Base-by-base conservation (phyloP, 2,113 vertebrate species). In the Daphoenositta chrysoptera region DNA sequence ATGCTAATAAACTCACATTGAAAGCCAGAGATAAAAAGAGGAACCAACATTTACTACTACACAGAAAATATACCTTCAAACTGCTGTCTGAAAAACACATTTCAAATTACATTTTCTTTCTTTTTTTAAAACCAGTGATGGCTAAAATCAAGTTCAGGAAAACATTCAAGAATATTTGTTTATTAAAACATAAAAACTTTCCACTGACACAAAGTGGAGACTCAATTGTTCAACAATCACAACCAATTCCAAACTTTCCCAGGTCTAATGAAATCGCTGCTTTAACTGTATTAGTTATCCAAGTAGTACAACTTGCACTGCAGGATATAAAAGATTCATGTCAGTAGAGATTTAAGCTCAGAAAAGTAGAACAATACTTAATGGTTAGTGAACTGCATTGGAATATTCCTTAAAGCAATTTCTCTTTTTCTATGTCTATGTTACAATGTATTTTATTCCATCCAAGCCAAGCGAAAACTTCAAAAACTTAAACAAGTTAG, bases 331-430 rank as follows among this genome's bases (percentile, higher is more conserved):
- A 96, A 94, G 71, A 94, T 93, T 95, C 68, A 88, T 70, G 71
- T 88, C 89, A 95, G 82, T 56, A 89, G 91, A 96, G 89, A 96
- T 93, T 90, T 94, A 94, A 94, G 64, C 31, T 93, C 77, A 81
- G 19, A 10, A 83, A 93, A 93, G 84, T 69, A 83, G 84, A 95
- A 93, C 14, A 9, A 94, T 91, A 94, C 68, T 86, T 94, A 90
- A 94, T 91, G 82, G 40, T 76, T 94, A 94, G 79, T 93, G 94
- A 96, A 88, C 91, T 87, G 63, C 70, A 86, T 5, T 87, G 75
- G 44, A 94, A 95, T 94, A 68, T 83, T 92, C 75, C 71, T 94
- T 94, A 85, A 81, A 94, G 89, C 53, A 76, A 68, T 94, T 88
- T 89, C 17, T 89, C 37, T 65, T 90, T 51, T 85, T 61, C 60